phyloP scores from a whole-genome alignment of 2,888 invertebrate genomes.

The Pandemis corylana region DNA sequence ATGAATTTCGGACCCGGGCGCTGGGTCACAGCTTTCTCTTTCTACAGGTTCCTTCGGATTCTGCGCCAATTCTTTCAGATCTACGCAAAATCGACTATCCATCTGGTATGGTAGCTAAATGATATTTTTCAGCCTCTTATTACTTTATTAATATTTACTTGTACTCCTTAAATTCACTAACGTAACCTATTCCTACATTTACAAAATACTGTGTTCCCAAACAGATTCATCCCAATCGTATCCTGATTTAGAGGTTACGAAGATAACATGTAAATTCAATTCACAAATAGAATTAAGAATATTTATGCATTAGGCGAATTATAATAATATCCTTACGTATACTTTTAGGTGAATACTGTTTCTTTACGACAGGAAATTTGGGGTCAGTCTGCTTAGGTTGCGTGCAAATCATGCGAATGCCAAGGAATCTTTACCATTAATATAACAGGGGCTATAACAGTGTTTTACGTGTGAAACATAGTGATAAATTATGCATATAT shows the following conservation, averaged over 20 bases:
- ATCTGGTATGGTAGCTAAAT: conserved; percentile 7
- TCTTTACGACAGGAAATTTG: background rate
- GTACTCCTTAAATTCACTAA: background rate
- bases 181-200: background rate
- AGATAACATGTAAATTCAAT: background rate
- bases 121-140: background rate
- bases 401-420: conserved; percentile 37
- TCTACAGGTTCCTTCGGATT: conserved; percentile 35
- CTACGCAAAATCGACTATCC: conserved; percentile 15
- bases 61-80: conserved; percentile 31
- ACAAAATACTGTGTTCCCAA: conserved; percentile 12
- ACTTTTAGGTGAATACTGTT: conserved; percentile 2
- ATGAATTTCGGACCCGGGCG: conserved; percentile 1
- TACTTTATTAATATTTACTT: background rate
- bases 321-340: conserved; percentile 24
- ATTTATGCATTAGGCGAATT: conserved; percentile 38
- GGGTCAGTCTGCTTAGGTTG: background rate
- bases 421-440: conserved; percentile 16
- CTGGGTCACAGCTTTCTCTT: conserved; percentile 18
- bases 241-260: background rate
- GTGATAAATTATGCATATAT: conserved; percentile 6
- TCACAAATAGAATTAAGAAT: conserved; percentile 12
- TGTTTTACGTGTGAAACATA: background rate
- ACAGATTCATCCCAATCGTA: background rate
- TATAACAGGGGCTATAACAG: background rate